A percentile compares a stretch with the other conserved stretches of the same genome.
Evolutionary conservation across 2,797 vertebrate genomes (phyloP).

Genomic region (Pseudochirops cupreus): DNA sequence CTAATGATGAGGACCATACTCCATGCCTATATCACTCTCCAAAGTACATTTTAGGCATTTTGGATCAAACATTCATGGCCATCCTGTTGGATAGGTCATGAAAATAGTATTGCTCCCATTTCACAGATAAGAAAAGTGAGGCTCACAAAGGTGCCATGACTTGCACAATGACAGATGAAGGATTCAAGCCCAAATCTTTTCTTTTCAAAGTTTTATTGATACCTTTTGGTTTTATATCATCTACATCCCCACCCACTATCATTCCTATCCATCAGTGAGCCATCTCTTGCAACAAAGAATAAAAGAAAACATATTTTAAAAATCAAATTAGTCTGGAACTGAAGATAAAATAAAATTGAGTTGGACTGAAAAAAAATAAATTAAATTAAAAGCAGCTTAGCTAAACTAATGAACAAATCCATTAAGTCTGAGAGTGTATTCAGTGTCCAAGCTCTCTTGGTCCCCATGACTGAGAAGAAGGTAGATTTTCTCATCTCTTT

Average conservation of each 20-base stretch:
- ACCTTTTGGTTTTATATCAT: neutral
- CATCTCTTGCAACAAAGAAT: neutral
- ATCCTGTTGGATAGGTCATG: neutral
- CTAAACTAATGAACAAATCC: neutral
- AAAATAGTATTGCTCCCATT: neutral
- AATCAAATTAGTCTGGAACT: neutral
- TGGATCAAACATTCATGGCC: neutral
- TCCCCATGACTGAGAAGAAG: neutral
- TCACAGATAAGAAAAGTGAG: neutral
- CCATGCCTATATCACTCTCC: neutral
- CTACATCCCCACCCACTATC: neutral
- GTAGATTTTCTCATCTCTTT: neutral
- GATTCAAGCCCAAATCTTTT: neutral
- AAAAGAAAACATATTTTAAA: neutral
- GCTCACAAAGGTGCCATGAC: neutral
- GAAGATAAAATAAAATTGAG: neutral
- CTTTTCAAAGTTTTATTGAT: neutral
- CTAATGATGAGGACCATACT: neutral
- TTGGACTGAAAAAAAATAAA: neutral
- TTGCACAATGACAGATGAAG: neutral
- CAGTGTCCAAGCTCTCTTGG: neutral
- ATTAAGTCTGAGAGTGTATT: neutral
- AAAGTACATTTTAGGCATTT: neutral
- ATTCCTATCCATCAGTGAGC: neutral
- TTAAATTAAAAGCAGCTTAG: neutral